phyloP scores from a whole-genome alignment of 2,888 invertebrate species.

The Sinotaia quadrata region DNA sequence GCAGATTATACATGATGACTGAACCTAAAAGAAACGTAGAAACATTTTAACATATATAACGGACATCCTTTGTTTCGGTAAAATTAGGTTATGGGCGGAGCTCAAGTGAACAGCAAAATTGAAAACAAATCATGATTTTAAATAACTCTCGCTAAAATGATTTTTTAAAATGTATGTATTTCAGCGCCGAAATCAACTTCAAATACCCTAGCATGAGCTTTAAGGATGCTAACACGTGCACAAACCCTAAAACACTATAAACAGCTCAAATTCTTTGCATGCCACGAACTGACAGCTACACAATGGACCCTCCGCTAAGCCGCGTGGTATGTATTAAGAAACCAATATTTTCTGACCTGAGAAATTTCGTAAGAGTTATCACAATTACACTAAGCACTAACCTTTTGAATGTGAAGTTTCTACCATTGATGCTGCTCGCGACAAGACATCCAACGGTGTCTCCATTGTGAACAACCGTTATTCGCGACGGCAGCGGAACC shows the following conservation, averaged over 20 bases:
- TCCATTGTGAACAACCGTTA: conserved; percentile 46
- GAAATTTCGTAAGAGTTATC: too few relatives aligned
- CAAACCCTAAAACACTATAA: background rate
- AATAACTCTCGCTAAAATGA: background rate
- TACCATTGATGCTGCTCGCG: conserved; percentile 66
- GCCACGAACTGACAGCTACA: conserved; percentile 5
- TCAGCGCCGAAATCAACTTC: background rate
- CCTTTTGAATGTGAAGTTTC: conserved; percentile 50
- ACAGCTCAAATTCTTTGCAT: conserved; percentile 19
- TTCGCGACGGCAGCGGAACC: conserved; percentile 19
- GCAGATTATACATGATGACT: too few relatives aligned
- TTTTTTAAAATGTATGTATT: background rate
- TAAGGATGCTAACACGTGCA: background rate
- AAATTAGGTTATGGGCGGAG: conserved; percentile 30
- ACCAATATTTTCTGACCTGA: too few relatives aligned
- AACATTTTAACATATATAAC: too few relatives aligned
- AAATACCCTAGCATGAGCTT: background rate
- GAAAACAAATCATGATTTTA: background rate
- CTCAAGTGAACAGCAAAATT: too few relatives aligned
- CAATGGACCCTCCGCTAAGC: conserved; percentile 14
- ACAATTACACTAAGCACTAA: conserved; percentile 35
- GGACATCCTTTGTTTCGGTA: conserved; percentile 9
- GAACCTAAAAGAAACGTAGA: too few relatives aligned
- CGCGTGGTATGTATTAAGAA: conserved; percentile 16
- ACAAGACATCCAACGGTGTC: conserved; percentile 65